Evolutionary conservation across 2,113 vertebrate genomes (phyloP), one percentile per base, ranked within the genome.

Genomic region (Hiodon alosoides): DNA sequence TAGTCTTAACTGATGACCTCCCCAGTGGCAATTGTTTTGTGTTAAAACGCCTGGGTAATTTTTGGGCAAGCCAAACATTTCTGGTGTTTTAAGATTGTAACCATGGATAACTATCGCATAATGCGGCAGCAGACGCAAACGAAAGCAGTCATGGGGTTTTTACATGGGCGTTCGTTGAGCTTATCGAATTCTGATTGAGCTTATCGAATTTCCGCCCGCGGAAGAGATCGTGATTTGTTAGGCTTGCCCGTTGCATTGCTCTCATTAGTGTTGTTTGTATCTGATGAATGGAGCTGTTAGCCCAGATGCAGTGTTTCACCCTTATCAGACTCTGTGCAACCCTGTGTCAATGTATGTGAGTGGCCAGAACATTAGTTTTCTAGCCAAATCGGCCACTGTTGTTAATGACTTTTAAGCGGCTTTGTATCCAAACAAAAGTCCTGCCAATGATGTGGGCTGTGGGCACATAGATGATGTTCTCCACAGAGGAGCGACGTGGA

Each of bases 371-470:
- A 85, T 88, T 87, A 87, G 80, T 31, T 48, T 73, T 75, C 59
- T n/a, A 70, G 72, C 59, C 64, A 77, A 78, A 79, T 79, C 79
- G 54, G 51, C 83, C 79, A 67, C 75, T 77, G 66, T 76, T 61
- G 0, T 57, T 77, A 88, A 87, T 87, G 51, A 86, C 85, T 87
- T 87, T 77, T 85, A 84, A 85, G 87, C 84, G 77, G 76, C 68
- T 71, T 83, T 66, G 59, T 75, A 77, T 77, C 75, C 73, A 4
- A 62, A 69, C 62, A 46, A 78, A 77, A 80, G 78, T 65, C 31
- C 67, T 46, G 55, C 72, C 67, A 3, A 69, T 73, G 84, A 81
- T 83, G 85, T 61, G 57, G 31, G 31, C 31, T 31, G 31, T 31
- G 31, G 31, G 31, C 31, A 68, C 82, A 78, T 73, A 83, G 86